A percentile compares a stretch with the other conserved stretches of the same genome.
These are phyloP conservation scores for Icerya purchasi DNA, from an alignment of 2,888 invertebrate genomes.

Conservation along the genomic window DNA sequence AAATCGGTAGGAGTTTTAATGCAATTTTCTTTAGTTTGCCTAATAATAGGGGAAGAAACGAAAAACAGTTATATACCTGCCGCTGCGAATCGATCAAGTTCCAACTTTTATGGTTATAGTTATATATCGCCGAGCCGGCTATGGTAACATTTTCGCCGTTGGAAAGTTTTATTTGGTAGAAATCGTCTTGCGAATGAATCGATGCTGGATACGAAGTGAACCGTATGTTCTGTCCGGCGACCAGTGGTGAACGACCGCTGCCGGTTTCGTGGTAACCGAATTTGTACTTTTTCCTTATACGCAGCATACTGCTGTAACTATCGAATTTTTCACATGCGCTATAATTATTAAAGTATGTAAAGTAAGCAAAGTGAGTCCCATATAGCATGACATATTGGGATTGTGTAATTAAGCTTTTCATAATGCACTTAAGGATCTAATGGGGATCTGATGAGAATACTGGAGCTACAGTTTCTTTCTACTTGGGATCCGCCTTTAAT, in stretches of 20 bases:
- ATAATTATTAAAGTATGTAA: neutral
- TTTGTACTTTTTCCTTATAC: slow-evolving; percentile 64
- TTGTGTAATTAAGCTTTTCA: too few relatives aligned
- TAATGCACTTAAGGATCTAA: too few relatives aligned
- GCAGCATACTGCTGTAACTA: slow-evolving; percentile 58
- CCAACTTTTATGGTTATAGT: slow-evolving; percentile 49
- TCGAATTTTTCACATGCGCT: neutral
- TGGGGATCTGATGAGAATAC: too few relatives aligned
- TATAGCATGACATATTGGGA: neutral
- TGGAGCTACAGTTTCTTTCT: too few relatives aligned
- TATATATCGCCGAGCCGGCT: slow-evolving; percentile 56
- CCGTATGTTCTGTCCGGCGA: slow-evolving; percentile 44
- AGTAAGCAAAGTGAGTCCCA: neutral
- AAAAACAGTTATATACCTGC: slow-evolving; percentile 30
- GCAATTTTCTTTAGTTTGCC: too few relatives aligned
- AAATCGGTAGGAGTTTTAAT: too few relatives aligned
- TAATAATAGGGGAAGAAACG: too few relatives aligned
- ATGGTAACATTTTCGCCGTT: slow-evolving; percentile 35
- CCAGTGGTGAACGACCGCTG: slow-evolving; percentile 28
- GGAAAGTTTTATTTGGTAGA: slow-evolving; percentile 41
- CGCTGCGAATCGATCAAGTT: slow-evolving; percentile 39
- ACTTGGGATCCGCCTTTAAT: too few relatives aligned
- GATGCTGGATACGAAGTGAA: slow-evolving; percentile 72
- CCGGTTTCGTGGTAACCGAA: slow-evolving; percentile 43
- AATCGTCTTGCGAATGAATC: slow-evolving; percentile 61